phyloP scores from a whole-genome alignment of 2,113 vertebrate species.

The Pongo abelii region DNA sequence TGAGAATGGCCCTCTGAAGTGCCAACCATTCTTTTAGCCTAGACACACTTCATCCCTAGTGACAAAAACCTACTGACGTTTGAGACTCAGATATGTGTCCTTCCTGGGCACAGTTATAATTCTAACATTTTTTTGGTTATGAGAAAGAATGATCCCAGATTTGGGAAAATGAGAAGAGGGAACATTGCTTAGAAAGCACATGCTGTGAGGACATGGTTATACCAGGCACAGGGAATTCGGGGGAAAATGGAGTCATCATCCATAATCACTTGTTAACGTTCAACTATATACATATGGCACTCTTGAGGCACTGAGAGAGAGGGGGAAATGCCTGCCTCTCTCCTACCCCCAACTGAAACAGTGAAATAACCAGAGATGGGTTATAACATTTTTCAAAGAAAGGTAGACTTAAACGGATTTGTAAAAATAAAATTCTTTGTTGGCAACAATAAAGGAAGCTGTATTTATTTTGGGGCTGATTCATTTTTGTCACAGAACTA shows the following conservation, averaged over 20 bases:
- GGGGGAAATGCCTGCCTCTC: not conserved
- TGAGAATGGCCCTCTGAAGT: not conserved
- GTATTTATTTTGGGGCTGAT: not conserved
- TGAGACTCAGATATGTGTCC: not conserved
- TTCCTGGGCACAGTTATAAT: not conserved
- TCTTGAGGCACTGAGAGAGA: not conserved
- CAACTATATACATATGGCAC: not conserved
- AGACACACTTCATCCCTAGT: not conserved
- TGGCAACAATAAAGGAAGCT: not conserved
- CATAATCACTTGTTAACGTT: not conserved
- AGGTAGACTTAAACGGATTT: not conserved
- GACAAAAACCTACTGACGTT: not conserved
- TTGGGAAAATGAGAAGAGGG: constrained; percentile 1
- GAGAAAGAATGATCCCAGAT: not conserved
- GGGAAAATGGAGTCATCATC: not conserved
- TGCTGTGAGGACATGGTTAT: not conserved
- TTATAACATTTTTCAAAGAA: not conserved
- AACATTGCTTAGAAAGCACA: not conserved
- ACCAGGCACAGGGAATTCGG: not conserved
- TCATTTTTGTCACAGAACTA: constrained; percentile 35
- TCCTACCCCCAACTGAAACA: not conserved
- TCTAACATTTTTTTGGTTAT: not conserved
- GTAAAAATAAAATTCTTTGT: constrained; percentile 12
- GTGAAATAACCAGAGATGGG: not conserved
- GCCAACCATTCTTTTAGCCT: not conserved